Percentiles rank a stretch among this genome's conserved stretches.
These are phyloP conservation scores for Lomographa bimaculata DNA, from an alignment of 2,888 invertebrate genomes.

Conservation along the genomic window DNA sequence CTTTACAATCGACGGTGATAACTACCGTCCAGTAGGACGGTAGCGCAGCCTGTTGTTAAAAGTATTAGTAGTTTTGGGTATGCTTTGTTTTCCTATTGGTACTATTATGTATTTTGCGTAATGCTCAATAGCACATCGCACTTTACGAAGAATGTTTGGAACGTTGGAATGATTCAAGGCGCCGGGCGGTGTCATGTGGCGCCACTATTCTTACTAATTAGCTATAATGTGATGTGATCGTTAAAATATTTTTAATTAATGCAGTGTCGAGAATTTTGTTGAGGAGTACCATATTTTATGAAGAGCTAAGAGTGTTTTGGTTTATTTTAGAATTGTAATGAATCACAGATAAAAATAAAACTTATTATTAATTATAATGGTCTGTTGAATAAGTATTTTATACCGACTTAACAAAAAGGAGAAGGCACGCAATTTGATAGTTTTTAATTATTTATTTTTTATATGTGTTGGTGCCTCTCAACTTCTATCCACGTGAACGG, in stretches of 20 bases:
- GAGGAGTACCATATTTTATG: conserved; percentile 14
- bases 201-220: conserved; percentile 15
- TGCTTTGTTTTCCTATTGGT: conserved; percentile 25
- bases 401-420: too few species aligned
- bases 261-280: conserved; percentile 7
- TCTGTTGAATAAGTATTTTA: too few species aligned
- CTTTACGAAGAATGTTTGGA: conserved; percentile 15
- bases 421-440: too few species aligned
- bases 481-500: too few species aligned
- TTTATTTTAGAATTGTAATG: conserved; percentile 7
- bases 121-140: conserved; percentile 19
- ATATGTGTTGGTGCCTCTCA: too few species aligned
- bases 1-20: too few species aligned
- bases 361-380: too few species aligned
- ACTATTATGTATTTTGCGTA: conserved; percentile 18
- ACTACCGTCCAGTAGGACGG: too few species aligned
- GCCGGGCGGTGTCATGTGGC: conserved; percentile 13
- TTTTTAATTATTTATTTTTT: too few species aligned
- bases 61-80: too few species aligned
- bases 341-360: too few species aligned
- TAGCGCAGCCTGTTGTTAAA: too few species aligned
- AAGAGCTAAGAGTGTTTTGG: conserved; percentile 1
- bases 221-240: conserved; percentile 8
- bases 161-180: conserved; percentile 12
- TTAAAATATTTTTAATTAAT: conserved; percentile 17